Percentiles rank a stretch among this genome's conserved stretches.
These are phyloP conservation scores for Hippocampus mohnikei DNA, from an alignment of 2,113 vertebrate genomes.

Conservation along the genomic window DNA sequence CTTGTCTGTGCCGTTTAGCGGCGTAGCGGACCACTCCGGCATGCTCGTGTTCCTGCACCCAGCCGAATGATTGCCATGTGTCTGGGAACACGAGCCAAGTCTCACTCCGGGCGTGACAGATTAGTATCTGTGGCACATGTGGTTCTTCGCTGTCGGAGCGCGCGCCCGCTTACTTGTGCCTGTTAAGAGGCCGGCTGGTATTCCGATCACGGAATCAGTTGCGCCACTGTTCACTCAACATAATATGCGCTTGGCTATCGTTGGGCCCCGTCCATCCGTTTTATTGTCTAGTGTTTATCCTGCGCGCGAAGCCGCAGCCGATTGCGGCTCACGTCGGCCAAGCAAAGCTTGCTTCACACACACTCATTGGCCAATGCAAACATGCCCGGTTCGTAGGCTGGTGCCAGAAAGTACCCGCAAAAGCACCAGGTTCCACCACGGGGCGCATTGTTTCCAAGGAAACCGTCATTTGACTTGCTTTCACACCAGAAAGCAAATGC, in stretches of 20 bases:
- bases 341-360: not conserved
- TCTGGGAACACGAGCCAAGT: conserved; percentile 46
- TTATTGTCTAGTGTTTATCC: conserved; percentile 3
- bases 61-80: conserved; percentile 61
- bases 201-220: conserved; percentile 15
- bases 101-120: conserved; percentile 39
- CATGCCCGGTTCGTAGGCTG: not conserved
- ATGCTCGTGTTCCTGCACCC: conserved; percentile 50
- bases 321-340: not conserved
- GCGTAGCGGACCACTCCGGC: conserved; percentile 25
- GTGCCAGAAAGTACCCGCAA: not conserved
- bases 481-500: not conserved
- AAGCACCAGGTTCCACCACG: not conserved
- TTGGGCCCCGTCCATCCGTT: not conserved
- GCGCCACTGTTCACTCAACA: conserved; percentile 1
- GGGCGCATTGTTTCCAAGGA: not conserved
- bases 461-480: not conserved
- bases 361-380: not conserved
- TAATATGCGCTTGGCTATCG: not conserved
- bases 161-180: conserved; percentile 10
- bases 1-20: conserved; percentile 25
- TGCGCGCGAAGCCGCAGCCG: not conserved
- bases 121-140: conserved; percentile 31
- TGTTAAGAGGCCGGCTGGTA: conserved; percentile 15
- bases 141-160: conserved; percentile 12